These are phyloP conservation scores for Leucophenga maculata DNA, from an alignment of 2,888 invertebrate genomes.

Conservation along the genomic window DNA sequence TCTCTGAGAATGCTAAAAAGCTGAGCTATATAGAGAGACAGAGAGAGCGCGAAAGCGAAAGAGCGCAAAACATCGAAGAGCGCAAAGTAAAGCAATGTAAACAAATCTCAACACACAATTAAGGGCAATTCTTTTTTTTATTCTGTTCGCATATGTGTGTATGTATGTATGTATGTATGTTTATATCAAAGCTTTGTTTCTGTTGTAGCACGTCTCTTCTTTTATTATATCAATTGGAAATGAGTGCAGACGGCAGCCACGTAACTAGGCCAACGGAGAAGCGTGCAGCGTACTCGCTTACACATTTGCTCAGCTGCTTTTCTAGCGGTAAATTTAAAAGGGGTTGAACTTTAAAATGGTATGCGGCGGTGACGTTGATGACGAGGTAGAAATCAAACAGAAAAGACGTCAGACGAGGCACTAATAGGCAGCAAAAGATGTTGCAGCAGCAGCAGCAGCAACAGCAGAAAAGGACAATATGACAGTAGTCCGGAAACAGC, in stretches of 20 bases:
- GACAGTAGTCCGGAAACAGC: too few relatives aligned
- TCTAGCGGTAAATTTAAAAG: not conserved
- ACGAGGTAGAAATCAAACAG: not conserved
- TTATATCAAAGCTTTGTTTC: not conserved
- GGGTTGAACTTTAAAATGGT: conserved; percentile 17
- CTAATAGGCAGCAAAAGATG: not conserved
- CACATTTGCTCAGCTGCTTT: not conserved
- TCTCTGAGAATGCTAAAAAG: conserved; percentile 42
- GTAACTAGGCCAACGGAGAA: conserved; percentile 22
- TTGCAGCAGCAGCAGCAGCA: too few relatives aligned
- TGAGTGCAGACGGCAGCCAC: not conserved
- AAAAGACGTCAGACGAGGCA: not conserved
- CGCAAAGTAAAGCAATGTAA: conserved; percentile 6
- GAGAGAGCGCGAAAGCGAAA: not conserved
- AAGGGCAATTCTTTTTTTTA: not conserved
- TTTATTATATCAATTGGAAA: not conserved
- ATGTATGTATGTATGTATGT: not conserved
- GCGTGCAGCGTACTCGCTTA: conserved; percentile 4
- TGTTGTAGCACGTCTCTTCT: not conserved
- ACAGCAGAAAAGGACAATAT: too few relatives aligned
- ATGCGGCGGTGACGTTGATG: not conserved
- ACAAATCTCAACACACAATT: conserved; percentile 23
- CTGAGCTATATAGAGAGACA: not conserved
- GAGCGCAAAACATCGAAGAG: conserved; percentile 20
- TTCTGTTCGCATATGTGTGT: conserved; percentile 1